Conservation (phyloP, 2,888 invertebrate species). For the Nymphalis c-album region DNA sequence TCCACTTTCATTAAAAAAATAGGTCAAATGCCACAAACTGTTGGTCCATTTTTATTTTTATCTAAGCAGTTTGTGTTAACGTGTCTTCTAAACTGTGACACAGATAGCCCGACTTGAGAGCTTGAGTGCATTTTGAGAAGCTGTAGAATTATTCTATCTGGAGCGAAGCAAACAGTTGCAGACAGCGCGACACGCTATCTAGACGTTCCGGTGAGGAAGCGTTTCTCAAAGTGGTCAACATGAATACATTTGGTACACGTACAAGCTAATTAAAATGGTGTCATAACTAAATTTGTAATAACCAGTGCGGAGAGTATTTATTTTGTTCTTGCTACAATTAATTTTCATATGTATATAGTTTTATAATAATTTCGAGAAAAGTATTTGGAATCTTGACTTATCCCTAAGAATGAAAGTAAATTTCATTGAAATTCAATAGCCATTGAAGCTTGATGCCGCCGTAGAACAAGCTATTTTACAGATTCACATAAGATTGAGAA, state of each 20-base stretch:
- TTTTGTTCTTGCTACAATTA: too few relatives aligned
- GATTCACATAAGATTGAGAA: constrained; percentile 27
- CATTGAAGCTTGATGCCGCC: too few relatives aligned
- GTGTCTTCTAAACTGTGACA: constrained; percentile 34
- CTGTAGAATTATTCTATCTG: constrained; percentile 40
- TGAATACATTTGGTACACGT: neutral
- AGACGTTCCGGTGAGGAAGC: constrained; percentile 38
- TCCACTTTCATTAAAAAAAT: constrained; percentile 4
- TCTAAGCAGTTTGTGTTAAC: constrained; percentile 26
- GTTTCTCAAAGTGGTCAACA: constrained; percentile 31
- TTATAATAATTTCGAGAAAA: too few relatives aligned
- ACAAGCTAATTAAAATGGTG: too few relatives aligned
- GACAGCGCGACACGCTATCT: constrained; percentile 41
- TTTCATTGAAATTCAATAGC: too few relatives aligned
- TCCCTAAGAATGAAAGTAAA: too few relatives aligned
- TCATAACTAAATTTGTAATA: too few relatives aligned
- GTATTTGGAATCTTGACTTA: too few relatives aligned
- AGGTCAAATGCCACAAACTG: constrained; percentile 4
- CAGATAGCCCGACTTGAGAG: constrained; percentile 31
- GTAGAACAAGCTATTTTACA: neutral
- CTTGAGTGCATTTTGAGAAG: constrained; percentile 31
- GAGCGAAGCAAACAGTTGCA: constrained; percentile 40
- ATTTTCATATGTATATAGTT: too few relatives aligned
- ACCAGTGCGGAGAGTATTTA: too few relatives aligned
- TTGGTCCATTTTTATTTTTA: constrained; percentile 8